These are phyloP conservation scores for Ancistrus triradiatus DNA, from an alignment of 2,113 vertebrate genomes.

Conservation along the genomic window DNA sequence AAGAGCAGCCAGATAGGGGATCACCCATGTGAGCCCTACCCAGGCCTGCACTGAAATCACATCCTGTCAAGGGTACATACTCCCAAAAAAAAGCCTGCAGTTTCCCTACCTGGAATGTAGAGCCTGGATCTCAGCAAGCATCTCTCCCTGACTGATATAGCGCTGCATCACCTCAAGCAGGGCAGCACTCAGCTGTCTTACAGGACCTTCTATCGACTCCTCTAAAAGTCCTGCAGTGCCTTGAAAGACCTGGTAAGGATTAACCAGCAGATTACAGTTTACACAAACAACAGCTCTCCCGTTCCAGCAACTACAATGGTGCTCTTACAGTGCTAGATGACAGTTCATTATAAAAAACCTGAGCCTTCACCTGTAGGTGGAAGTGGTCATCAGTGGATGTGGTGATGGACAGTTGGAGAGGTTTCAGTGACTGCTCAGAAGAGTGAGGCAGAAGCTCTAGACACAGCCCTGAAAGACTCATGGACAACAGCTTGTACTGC, in stretches of 20 bases:
- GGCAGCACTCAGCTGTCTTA: conserved; percentile 50
- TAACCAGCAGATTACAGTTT: not conserved
- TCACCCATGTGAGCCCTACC: too few relatives aligned
- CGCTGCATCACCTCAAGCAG: conserved; percentile 58
- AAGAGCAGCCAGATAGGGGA: too few relatives aligned
- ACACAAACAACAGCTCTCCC: too few relatives aligned
- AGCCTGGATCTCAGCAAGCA: conserved; percentile 65
- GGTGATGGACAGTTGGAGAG: conserved; percentile 53
- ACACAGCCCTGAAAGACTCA: conserved; percentile 54
- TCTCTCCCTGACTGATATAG: conserved; percentile 58
- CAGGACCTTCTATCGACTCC: conserved; percentile 33
- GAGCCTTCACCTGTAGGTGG: conserved; percentile 55
- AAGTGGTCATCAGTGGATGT: conserved; percentile 54
- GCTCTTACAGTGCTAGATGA: too few relatives aligned
- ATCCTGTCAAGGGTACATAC: too few relatives aligned
- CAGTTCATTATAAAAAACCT: too few relatives aligned
- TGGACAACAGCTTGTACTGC: conserved; percentile 53
- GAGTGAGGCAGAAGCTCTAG: conserved; percentile 58
- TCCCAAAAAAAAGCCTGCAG: too few relatives aligned
- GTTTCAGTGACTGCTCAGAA: conserved; percentile 46
- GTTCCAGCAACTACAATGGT: too few relatives aligned
- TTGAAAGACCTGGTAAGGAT: conserved; percentile 48
- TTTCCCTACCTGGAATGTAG: conserved; percentile 60
- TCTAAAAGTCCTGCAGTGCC: conserved; percentile 49
- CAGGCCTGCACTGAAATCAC: too few relatives aligned